Evolutionary conservation across 2,888 invertebrate species (phyloP).

Genomic region (Carpatolechia fugitivella): DNA sequence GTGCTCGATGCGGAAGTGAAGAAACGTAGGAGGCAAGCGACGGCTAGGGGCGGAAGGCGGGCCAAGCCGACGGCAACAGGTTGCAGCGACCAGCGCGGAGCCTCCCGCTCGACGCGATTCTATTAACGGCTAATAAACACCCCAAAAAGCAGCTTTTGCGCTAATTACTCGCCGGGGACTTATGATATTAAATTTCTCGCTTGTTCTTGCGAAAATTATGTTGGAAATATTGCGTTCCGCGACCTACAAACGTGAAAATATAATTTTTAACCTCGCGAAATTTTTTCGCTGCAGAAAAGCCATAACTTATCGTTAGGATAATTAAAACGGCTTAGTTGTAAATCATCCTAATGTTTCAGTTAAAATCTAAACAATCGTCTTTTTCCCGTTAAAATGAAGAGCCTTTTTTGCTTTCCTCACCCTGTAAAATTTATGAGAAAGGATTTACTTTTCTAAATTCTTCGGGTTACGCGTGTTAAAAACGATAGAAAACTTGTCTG

Average conservation of each 20-base stretch:
- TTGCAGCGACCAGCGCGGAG: conserved; percentile 55
- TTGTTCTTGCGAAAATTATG: conserved; percentile 40
- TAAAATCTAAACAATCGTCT: not conserved
- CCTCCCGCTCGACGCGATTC: conserved; percentile 56
- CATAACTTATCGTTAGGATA: conserved; percentile 27
- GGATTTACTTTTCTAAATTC: no score
- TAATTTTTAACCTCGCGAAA: not conserved
- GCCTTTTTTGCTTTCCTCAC: no score
- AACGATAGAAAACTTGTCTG: not conserved
- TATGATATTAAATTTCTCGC: conserved; percentile 55
- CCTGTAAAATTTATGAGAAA: no score
- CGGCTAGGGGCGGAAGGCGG: conserved; percentile 73
- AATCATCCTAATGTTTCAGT: not conserved
- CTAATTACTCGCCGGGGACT: conserved; percentile 58
- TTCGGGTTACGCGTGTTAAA: not conserved
- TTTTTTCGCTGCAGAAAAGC: conserved; percentile 10
- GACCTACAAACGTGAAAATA: conserved; percentile 26
- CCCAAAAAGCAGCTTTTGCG: conserved; percentile 50
- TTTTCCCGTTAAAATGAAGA: not conserved
- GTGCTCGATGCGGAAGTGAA: not conserved
- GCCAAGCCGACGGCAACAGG: conserved; percentile 76
- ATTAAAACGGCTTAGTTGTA: conserved; percentile 22
- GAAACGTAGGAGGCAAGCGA: conserved; percentile 21
- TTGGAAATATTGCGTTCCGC: conserved; percentile 39
- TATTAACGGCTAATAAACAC: conserved; percentile 68